Conservation (phyloP, 2,888 invertebrate species). For the Drosophila formosana region DNA sequence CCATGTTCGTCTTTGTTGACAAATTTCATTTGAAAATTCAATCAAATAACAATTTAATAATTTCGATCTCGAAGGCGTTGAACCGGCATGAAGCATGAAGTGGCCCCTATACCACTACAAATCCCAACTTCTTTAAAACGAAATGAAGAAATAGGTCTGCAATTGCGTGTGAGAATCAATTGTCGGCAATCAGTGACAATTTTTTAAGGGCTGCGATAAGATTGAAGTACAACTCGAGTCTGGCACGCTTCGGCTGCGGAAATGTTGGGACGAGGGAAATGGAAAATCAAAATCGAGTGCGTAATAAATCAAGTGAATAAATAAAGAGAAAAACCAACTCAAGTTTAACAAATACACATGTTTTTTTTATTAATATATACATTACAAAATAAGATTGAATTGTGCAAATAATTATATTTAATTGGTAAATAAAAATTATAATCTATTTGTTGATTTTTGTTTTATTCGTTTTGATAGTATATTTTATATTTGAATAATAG, state of each 20-base stretch:
- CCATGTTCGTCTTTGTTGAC: conserved; percentile 61
- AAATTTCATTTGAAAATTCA: conserved; percentile 64
- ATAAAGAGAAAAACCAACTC: conserved; percentile 29
- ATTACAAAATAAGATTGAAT: conserved; percentile 52
- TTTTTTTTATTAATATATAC: conserved; percentile 57
- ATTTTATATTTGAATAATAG: conserved; percentile 20
- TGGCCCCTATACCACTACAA: conserved; percentile 60
- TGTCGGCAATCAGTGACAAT: conserved; percentile 61
- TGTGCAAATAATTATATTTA: conserved; percentile 43
- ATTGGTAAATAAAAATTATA: conserved; percentile 58
- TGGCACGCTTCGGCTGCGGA: conserved; percentile 50
- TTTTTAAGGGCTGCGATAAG: conserved; percentile 67
- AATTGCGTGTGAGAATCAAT: conserved; percentile 48
- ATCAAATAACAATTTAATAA: conserved; percentile 72
- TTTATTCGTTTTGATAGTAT: conserved; percentile 16
- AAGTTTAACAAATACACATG: conserved; percentile 59
- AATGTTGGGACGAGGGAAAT: conserved; percentile 11
- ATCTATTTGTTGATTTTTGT: conserved; percentile 34
- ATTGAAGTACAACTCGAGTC: conserved; percentile 34
- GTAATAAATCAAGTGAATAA: conserved; percentile 30
- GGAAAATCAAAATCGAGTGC: conserved; percentile 19
- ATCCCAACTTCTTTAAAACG: conserved; percentile 37
- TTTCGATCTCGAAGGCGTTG: conserved; percentile 63
- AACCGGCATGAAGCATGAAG: conserved; percentile 65
- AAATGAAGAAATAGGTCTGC: conserved; percentile 46